Evolutionary conservation across 2,888 invertebrate genomes (phyloP), one percentile per base, ranked within the genome.

Genomic region (Rhorus exstirpatorius): DNA sequence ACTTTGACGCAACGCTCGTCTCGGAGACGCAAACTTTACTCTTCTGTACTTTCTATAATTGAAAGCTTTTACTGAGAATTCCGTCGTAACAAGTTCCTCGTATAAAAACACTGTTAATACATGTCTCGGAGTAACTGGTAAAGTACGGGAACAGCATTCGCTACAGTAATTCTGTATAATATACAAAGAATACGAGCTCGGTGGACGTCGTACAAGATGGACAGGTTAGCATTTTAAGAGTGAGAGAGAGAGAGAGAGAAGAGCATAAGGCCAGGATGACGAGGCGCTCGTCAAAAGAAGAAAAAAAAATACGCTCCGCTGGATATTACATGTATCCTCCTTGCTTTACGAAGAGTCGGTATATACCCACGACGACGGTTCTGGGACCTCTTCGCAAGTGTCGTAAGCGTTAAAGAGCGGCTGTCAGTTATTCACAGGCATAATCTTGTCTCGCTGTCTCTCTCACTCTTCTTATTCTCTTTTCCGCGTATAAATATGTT

Each of bases 321-420:
- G 75, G 65, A 71, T 83, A 76, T 76, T 60, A 71, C 51, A 72
- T 55, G 51, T 75, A 46, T 61, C 38, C 58, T 49, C 17, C 63
- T 72, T 68, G 68, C 38, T 55, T 65, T 38, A 61, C 72, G 61
- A 61, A 51, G 26, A 74, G 12, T 44, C 19, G 58, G 35, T 67
- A 49, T 38, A 60, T 49, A 67, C 24, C n/a, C 67, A 38, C 51
- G 21, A 65, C 38, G 46, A 76, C 44, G 51, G 51, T 71, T 76
- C 75, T 71, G 75, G 68, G 79, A 79, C 60, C 78, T 83, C 61
- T 71, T 72, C 68, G 76, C 81, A 80, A 78, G 78, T 86, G 84
- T 86, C 84, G 86, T 86, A 86, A 86, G 83, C 84, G 86, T 77
- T 86, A 86, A 86, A 83, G 82, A 86, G 84, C 72, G 83, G 72